Percentiles rank a stretch among this genome's conserved stretches.
Evolutionary conservation across 2,113 vertebrate species (phyloP).

Genomic region (Sula dactylatra): DNA sequence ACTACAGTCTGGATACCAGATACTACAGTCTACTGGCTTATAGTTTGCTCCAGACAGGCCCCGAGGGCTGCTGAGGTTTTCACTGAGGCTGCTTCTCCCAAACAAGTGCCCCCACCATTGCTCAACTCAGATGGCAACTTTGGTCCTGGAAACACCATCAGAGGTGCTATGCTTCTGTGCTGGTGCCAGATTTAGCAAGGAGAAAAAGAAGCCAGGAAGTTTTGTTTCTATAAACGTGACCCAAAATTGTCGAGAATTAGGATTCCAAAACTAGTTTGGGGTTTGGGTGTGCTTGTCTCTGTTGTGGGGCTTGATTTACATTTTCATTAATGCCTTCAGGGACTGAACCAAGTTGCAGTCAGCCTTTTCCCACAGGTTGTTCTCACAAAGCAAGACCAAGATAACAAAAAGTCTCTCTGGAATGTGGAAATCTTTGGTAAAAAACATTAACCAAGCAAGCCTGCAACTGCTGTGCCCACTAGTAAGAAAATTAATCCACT

Average conservation of each 20-base stretch:
- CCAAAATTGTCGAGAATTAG: neutral
- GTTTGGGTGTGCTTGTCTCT: neutral
- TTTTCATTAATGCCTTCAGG: neutral
- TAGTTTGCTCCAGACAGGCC: neutral
- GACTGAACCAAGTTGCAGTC: neutral
- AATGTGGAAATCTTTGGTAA: neutral
- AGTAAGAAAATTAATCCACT: neutral
- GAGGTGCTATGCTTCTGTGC: neutral
- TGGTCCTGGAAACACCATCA: neutral
- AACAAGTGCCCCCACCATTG: accelerated
- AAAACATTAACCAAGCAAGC: neutral
- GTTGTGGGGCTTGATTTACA: neutral
- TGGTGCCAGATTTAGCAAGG: neutral
- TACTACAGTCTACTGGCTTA: neutral
- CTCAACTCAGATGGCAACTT: neutral
- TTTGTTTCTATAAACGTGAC: neutral
- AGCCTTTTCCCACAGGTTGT: neutral
- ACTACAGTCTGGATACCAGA: too few relatives aligned
- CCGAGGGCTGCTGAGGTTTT: neutral
- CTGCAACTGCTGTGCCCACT: neutral
- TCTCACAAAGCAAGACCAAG: neutral
- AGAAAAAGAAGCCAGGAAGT: neutral
- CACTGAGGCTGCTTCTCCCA: neutral
- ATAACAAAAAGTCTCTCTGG: neutral
- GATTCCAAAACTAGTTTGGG: neutral